Evolutionary conservation across 2,113 vertebrate species (phyloP).

Genomic region (Calypte anna): DNA sequence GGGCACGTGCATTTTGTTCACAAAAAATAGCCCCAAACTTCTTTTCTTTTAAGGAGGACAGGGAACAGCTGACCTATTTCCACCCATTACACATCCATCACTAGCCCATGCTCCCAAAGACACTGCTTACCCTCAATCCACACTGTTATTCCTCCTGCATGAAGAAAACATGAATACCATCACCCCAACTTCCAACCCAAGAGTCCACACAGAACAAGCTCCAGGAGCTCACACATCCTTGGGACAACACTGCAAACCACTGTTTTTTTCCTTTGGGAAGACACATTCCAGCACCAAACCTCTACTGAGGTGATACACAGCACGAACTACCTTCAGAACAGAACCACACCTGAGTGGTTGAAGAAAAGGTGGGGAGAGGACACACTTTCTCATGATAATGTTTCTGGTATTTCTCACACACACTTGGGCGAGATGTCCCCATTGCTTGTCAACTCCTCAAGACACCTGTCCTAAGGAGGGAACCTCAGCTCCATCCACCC

Average conservation of each 20-base stretch:
- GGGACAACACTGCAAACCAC: accelerated
- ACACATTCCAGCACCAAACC: not conserved
- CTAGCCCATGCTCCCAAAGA: not conserved
- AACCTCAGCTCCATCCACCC: not conserved
- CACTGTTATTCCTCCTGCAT: accelerated
- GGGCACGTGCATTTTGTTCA: accelerated
- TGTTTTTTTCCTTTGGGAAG: not conserved
- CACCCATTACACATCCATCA: accelerated
- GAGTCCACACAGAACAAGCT: not conserved
- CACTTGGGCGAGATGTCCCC: accelerated
- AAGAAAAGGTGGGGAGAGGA: accelerated
- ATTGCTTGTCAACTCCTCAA: accelerated
- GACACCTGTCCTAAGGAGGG: accelerated
- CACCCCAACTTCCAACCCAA: not conserved
- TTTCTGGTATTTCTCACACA: not conserved
- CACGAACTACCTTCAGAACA: accelerated
- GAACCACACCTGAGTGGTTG: accelerated
- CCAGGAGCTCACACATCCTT: accelerated
- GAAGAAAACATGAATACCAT: not conserved
- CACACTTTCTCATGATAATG: accelerated
- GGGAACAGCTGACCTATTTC: not conserved
- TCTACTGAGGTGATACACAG: not conserved
- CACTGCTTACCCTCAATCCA: accelerated
- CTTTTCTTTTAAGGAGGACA: not conserved
- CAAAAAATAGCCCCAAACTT: not conserved